Evolutionary conservation across 2,797 vertebrate species (phyloP).

Genomic region (Pantherophis vulpinus): DNA sequence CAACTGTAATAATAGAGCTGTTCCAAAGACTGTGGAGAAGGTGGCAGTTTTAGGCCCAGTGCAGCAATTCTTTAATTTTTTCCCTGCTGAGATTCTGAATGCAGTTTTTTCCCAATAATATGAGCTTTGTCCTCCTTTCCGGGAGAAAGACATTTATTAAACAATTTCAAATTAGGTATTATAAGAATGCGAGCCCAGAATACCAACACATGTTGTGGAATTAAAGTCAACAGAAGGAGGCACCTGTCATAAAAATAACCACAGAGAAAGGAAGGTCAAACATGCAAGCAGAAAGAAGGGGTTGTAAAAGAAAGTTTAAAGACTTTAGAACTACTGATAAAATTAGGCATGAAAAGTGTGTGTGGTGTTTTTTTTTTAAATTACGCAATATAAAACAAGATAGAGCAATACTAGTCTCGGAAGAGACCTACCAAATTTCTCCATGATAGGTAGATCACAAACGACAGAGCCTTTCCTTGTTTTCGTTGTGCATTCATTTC

Average conservation of each 20-base stretch:
- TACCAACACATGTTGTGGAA: background rate
- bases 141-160: background rate
- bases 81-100: conserved; percentile 37
- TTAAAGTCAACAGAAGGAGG: background rate
- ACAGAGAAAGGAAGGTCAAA: conserved; percentile 33
- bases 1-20: background rate
- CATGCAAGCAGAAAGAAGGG: conserved; percentile 29
- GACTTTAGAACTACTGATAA: background rate
- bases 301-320: conserved; percentile 50
- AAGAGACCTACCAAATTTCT: conserved; percentile 37
- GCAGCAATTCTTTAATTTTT: conserved; percentile 19
- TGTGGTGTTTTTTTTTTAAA: background rate
- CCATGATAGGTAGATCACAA: background rate
- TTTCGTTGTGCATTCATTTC: conserved; percentile 38
- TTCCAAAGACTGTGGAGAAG: conserved; percentile 1
- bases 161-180: conserved; percentile 36
- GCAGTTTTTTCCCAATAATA: background rate
- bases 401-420: conserved; percentile 42
- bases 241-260: conserved; percentile 41
- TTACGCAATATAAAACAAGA: conserved; percentile 44
- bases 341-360: conserved; percentile 41
- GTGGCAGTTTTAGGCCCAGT: background rate
- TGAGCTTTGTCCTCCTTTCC: background rate
- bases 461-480: background rate
- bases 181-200: background rate